Base-by-base conservation (phyloP, 1,140 invertebrate genomes). In the Drosophila insularis region DNA sequence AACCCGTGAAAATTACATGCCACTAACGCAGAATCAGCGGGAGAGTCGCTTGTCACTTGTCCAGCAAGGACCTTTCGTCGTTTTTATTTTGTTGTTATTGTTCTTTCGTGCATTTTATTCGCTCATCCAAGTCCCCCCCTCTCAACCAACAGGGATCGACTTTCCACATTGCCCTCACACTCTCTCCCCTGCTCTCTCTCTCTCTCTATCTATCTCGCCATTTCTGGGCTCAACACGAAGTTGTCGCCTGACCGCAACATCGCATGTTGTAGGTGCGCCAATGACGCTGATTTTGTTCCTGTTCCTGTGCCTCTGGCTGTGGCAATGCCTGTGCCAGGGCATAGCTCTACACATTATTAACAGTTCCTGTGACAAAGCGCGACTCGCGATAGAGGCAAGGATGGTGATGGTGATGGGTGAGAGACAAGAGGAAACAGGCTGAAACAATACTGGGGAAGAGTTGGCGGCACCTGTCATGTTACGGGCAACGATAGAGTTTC, bases 191-290 rank as follows among this genome's bases (percentile, higher is more conserved):
- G n/a, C n/a, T 35, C 32, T 8, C 6, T 1, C 32, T 35, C 54
- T 71, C 7, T 23, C 6, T 21, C 2, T 11, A 4, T 35, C 8
- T 37, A 31, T 11, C 56, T 59, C 31, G 14, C 60, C 56, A 11
- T 35, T 37, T 37, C 35, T 37, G 76, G 77, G 76, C 85, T 76
- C 65, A 72, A 80, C 80, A 82, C 84, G 84, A 89, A 89, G 84
- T 89, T 89, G 84, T 89, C 63, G 67, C 84, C 43, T 71, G 71
- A 90, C 87, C 87, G 69, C 87, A 90, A 90, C 87, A 90, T 90
- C 81, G 87, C 87, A 90, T 90, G 86, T 90, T 90, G 87, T 90
- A 90, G 87, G 87, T 90, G 87, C 87, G 87, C 87, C 87, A 90
- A 90, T 90, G 87, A 90, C 87, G 87, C 87, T 90, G 87, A 90